Evolutionary conservation across 2,888 invertebrate species (phyloP).

Genomic region (Lottia scabra): DNA sequence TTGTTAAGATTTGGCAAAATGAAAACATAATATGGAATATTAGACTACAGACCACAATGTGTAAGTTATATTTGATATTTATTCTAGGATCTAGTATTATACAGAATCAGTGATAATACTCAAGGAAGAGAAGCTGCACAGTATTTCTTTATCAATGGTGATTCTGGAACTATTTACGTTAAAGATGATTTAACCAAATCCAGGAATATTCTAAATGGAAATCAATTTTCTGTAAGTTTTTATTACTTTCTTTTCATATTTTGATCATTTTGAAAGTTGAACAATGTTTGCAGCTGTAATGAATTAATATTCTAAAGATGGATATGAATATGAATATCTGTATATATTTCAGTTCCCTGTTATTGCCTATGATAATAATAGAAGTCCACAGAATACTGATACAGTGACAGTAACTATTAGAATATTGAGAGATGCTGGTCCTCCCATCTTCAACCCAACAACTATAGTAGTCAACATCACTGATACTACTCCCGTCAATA

Average conservation of each 20-base stretch:
- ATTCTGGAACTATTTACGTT: neutral
- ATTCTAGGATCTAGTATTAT: neutral
- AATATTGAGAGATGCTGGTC: neutral
- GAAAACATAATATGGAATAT: too few species aligned
- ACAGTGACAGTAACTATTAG: neutral
- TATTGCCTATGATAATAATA: neutral
- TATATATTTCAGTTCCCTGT: neutral
- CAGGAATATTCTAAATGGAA: neutral
- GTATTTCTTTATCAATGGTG: neutral
- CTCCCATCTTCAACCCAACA: neutral
- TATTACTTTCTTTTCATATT: neutral
- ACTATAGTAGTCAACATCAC: neutral
- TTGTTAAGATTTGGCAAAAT: too few species aligned
- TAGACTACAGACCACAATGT: too few species aligned
- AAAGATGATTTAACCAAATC: neutral
- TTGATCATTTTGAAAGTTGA: neutral
- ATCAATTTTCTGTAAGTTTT: neutral
- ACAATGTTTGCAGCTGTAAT: too few species aligned
- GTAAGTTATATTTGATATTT: neutral
- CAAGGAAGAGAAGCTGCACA: neutral
- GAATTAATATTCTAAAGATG: too few species aligned
- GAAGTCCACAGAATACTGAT: neutral
- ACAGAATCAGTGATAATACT: neutral
- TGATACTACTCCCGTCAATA: neutral
- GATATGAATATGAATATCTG: neutral